Evolutionary conservation across 2,888 invertebrate genomes (phyloP).

Genomic region (Dasysyrphus albostriatus): DNA sequence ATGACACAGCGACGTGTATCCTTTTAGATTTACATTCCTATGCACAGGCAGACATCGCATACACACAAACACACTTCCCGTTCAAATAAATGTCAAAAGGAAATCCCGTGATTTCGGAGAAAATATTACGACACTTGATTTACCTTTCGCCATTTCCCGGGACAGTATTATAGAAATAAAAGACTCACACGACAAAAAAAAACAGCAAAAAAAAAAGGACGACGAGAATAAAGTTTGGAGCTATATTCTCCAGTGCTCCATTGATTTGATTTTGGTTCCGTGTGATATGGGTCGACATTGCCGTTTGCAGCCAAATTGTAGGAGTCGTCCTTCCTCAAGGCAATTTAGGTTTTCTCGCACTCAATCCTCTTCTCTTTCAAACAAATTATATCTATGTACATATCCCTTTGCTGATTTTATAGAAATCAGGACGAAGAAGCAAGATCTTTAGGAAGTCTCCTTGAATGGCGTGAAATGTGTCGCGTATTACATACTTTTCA

Average conservation of each 20-base stretch:
- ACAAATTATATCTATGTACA: conserved; percentile 64
- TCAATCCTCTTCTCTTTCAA: conserved; percentile 40
- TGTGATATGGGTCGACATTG: conserved; percentile 71
- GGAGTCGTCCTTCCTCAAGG: conserved; percentile 61
- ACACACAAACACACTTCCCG: conserved; percentile 23
- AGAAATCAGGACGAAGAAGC: conserved; percentile 23
- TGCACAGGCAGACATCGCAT: conserved; percentile 11
- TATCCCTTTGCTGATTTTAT: conserved; percentile 43
- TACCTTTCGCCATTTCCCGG: conserved; percentile 66
- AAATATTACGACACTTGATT: conserved; percentile 74
- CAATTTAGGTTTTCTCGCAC: conserved; percentile 51
- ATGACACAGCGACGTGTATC: conserved; percentile 70
- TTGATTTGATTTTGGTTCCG: conserved; percentile 68
- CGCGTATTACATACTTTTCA: background rate
- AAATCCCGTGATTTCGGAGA: conserved; percentile 73
- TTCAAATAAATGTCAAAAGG: conserved; percentile 75
- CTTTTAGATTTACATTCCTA: conserved; percentile 63
- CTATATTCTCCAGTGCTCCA: conserved; percentile 46
- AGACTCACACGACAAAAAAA: background rate
- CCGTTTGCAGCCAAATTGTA: conserved; percentile 21
- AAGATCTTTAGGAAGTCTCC: background rate
- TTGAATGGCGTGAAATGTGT: conserved; percentile 66
- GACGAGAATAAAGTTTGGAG: conserved; percentile 54
- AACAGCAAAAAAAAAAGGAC: conserved; percentile 10
- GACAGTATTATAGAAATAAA: conserved; percentile 39